Evolutionary conservation across 2,888 invertebrate species (phyloP).

Genomic region (Orthonevra nobilis): DNA sequence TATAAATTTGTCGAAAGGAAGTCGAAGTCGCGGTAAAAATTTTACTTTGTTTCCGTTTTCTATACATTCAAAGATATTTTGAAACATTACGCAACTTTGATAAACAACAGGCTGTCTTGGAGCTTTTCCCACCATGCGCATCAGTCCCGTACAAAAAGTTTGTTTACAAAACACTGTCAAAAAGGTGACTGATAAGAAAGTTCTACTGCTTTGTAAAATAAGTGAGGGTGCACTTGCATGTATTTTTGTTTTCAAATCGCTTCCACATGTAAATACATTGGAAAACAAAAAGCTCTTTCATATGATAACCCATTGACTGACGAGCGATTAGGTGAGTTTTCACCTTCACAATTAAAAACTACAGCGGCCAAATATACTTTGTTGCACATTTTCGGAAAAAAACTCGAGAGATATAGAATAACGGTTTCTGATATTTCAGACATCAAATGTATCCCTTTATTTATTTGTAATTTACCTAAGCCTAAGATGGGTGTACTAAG

Average conservation of each 20-base stretch:
- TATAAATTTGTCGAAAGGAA: too few relatives aligned
- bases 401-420: too few relatives aligned
- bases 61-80: not conserved
- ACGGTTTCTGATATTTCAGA: too few relatives aligned
- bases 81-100: slow-evolving; percentile 55
- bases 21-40: too few relatives aligned
- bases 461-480: too few relatives aligned
- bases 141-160: slow-evolving; percentile 35
- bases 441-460: too few relatives aligned
- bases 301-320: slow-evolving; percentile 23
- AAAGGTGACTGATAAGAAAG: slow-evolving; percentile 60
- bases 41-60: too few relatives aligned
- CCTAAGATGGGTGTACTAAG: slow-evolving; percentile 37
- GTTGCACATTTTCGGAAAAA: too few relatives aligned
- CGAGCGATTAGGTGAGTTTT: too few relatives aligned
- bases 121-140: slow-evolving; percentile 42
- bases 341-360: slow-evolving; percentile 4
- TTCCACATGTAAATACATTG: slow-evolving; percentile 1
- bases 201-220: slow-evolving; percentile 13
- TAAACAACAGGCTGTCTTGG: slow-evolving; percentile 48
- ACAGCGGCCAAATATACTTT: not conserved
- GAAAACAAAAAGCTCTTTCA: slow-evolving; percentile 8
- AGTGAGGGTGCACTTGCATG: not conserved
- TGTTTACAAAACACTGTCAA: slow-evolving; percentile 65
- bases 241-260: slow-evolving; percentile 31